Conservation (phyloP, 2,797 vertebrate genomes). For the Catamblyrhynchus diadema region DNA sequence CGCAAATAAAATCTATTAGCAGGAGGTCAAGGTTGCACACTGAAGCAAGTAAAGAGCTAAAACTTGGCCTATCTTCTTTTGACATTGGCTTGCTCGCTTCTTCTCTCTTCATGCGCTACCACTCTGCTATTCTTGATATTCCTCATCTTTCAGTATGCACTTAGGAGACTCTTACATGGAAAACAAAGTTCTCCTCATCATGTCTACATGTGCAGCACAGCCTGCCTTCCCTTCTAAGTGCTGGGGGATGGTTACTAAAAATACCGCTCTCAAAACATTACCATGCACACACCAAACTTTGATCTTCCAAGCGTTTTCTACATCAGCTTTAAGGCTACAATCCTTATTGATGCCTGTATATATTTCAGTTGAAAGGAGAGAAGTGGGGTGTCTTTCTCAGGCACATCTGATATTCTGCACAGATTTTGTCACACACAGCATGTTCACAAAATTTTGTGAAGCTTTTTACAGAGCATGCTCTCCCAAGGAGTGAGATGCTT, state of each 20-base stretch:
- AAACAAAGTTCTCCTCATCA: not conserved
- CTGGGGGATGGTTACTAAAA: constrained; percentile 33
- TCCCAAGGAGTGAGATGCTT: not conserved
- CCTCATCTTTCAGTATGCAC: not conserved
- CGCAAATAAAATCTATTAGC: constrained; percentile 54
- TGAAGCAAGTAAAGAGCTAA: constrained; percentile 16
- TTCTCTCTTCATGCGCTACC: not conserved
- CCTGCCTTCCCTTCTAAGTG: not conserved
- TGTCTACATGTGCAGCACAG: constrained; percentile 40
- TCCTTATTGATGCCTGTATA: not conserved
- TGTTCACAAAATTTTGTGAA: not conserved
- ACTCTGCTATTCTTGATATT: not conserved
- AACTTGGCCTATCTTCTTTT: not conserved
- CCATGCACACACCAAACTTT: constrained; percentile 37
- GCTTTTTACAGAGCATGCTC: rapidly evolving
- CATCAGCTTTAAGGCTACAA: not conserved
- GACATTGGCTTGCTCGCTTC: not conserved
- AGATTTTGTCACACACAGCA: not conserved
- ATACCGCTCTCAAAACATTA: not conserved
- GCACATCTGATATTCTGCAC: not conserved
- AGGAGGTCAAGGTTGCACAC: constrained; percentile 31
- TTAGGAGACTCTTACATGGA: not conserved
- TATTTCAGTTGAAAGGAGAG: not conserved
- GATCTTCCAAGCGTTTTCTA: not conserved
- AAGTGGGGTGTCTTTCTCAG: not conserved